Evolutionary conservation across 2,113 vertebrate genomes (phyloP).

Genomic region (Dipodomys ordii): DNA sequence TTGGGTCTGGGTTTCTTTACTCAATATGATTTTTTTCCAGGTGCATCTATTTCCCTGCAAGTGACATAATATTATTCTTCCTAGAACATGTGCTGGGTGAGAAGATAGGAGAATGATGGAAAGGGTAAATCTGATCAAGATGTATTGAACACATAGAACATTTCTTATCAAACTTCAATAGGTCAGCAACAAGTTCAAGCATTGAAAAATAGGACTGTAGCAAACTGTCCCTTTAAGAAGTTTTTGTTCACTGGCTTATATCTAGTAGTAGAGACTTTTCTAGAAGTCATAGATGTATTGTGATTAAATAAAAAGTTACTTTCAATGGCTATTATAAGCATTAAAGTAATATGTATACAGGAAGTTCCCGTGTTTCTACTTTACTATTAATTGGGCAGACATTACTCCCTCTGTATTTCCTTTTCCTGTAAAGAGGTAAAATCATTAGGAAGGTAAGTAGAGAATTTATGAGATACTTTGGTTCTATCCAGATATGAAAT

Average conservation of each 20-base stretch:
- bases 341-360: slow-evolving; percentile 29
- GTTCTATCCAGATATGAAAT: not conserved
- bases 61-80: too few relatives aligned
- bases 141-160: too few relatives aligned
- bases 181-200: too few relatives aligned
- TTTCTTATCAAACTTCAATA: too few relatives aligned
- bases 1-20: too few relatives aligned
- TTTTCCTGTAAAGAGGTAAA: slow-evolving; percentile 6
- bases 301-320: slow-evolving; percentile 45
- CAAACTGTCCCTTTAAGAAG: not conserved
- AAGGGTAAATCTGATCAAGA: too few relatives aligned
- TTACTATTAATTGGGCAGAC: slow-evolving; percentile 38
- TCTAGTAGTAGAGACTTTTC: slow-evolving; percentile 30
- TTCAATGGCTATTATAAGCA: slow-evolving; percentile 18
- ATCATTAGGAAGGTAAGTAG: not conserved
- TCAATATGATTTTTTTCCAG: too few relatives aligned
- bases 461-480: not conserved
- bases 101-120: too few relatives aligned
- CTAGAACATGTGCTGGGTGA: too few relatives aligned
- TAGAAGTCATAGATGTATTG: not conserved
- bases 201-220: too few relatives aligned
- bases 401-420: not conserved
- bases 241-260: slow-evolving; percentile 12
- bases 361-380: slow-evolving; percentile 4
- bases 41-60: too few relatives aligned